Conservation (phyloP, 2,797 vertebrate genomes). For the Bovichtus diacanthus region DNA sequence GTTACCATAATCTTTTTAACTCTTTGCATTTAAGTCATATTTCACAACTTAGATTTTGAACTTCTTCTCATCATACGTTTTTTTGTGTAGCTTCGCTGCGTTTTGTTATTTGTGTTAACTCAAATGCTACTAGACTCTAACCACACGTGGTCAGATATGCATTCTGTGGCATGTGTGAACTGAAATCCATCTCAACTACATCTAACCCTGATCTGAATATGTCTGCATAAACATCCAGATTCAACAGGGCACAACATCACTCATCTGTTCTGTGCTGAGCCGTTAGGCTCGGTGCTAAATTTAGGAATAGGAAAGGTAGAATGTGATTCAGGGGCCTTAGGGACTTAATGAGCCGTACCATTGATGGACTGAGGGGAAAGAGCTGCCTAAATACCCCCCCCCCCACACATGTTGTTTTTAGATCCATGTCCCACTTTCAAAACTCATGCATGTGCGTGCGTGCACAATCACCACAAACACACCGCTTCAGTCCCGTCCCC, state of each 20-base stretch:
- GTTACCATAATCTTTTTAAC: neutral
- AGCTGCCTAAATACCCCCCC: constrained; percentile 33
- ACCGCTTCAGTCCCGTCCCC: neutral
- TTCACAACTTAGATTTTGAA: neutral
- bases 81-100: neutral
- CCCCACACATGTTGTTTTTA: constrained; percentile 71
- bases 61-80: neutral
- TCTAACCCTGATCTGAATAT: constrained; percentile 7
- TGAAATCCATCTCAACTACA: constrained; percentile 30
- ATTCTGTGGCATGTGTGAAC: constrained; percentile 33
- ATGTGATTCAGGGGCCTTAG: constrained; percentile 50
- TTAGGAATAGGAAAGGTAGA: constrained; percentile 57
- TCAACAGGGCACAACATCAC: neutral
- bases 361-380: constrained; percentile 49
- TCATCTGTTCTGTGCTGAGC: constrained; percentile 44
- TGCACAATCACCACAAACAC: neutral
- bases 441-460: constrained; percentile 9
- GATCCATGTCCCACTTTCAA: constrained; percentile 47
- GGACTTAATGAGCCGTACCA: constrained; percentile 47
- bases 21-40: neutral
- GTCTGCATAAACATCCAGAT: constrained; percentile 1
- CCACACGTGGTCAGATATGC: neutral
- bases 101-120: neutral
- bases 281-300: constrained; percentile 53
- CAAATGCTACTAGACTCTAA: neutral